Conservation (phyloP, 2,888 invertebrate species). For the Drosophila greeni region DNA sequence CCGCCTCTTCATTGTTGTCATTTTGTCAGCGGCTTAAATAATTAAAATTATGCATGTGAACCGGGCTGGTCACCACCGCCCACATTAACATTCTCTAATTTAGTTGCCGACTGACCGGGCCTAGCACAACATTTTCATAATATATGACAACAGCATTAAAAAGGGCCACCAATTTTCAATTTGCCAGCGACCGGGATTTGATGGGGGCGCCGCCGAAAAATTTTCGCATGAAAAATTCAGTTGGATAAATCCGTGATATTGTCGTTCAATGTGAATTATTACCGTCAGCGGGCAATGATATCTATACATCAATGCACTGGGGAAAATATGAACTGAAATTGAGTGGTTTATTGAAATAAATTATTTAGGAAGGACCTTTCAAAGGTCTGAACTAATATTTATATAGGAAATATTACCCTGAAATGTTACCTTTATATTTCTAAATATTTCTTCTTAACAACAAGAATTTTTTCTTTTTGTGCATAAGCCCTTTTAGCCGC, state of each 20-base stretch:
- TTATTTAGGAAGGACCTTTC: not conserved
- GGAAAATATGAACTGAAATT: not conserved
- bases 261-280: constrained; percentile 33
- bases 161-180: constrained; percentile 47
- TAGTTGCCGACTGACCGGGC: constrained; percentile 21
- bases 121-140: constrained; percentile 38
- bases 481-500: constrained; percentile 10
- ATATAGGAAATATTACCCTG: not conserved
- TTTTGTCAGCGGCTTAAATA: constrained; percentile 55
- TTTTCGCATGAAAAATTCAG: constrained; percentile 54
- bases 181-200: constrained; percentile 46
- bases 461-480: constrained; percentile 5
- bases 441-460: not conserved
- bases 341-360: not conserved
- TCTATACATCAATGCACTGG: constrained; percentile 4
- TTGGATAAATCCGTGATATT: constrained; percentile 38
- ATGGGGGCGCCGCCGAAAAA: constrained; percentile 29
- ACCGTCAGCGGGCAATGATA: constrained; percentile 12
- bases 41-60: constrained; percentile 56
- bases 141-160: constrained; percentile 38
- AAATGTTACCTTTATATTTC: not conserved
- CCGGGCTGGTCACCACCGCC: constrained; percentile 17
- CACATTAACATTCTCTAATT: constrained; percentile 49
- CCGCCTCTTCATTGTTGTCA: constrained; percentile 25
- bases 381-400: not conserved